phyloP scores from a whole-genome alignment of 2,113 vertebrate genomes.

The Hippocampus mohnikei region DNA sequence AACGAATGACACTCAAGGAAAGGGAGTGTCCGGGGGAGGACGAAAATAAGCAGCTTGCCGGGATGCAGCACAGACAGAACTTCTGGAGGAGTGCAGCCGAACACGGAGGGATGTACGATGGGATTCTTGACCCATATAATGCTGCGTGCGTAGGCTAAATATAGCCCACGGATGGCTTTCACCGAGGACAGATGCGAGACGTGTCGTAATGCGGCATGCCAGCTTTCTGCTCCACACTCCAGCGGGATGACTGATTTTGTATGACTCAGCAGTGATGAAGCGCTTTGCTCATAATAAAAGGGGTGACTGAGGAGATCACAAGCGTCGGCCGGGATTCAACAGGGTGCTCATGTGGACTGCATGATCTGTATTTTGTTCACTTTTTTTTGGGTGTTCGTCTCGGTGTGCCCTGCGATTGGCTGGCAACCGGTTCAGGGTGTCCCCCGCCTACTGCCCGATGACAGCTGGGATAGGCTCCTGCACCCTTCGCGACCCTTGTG shows the following conservation, averaged over 20 bases:
- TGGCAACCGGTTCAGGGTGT: no score
- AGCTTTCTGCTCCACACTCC: slow-evolving; percentile 19
- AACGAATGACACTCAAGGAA: neutral
- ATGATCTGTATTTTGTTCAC: no score
- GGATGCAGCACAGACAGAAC: slow-evolving; percentile 19
- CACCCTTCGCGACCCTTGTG: no score
- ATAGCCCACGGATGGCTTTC: slow-evolving; percentile 53
- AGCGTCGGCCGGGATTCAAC: neutral
- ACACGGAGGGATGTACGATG: slow-evolving; percentile 34
- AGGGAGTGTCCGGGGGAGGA: slow-evolving; percentile 13
- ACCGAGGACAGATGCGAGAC: slow-evolving; percentile 59
- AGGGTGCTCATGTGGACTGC: neutral
- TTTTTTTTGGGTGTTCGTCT: no score
- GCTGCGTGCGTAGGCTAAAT: slow-evolving; percentile 58
- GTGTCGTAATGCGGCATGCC: slow-evolving; percentile 35
- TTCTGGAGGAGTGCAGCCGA: slow-evolving; percentile 18
- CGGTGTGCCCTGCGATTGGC: no score
- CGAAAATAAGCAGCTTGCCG: slow-evolving; percentile 19
- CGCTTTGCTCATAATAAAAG: neutral
- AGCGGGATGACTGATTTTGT: slow-evolving; percentile 1
- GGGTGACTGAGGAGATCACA: no score
- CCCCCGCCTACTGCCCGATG: no score
- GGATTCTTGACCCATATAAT: slow-evolving; percentile 69
- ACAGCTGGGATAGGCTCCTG: no score
- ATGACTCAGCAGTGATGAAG: slow-evolving; percentile 1